Percentiles rank a stretch among this genome's conserved stretches.
Evolutionary conservation across 2,888 invertebrate species (phyloP).

Genomic region (Plagiodera versicolora): DNA sequence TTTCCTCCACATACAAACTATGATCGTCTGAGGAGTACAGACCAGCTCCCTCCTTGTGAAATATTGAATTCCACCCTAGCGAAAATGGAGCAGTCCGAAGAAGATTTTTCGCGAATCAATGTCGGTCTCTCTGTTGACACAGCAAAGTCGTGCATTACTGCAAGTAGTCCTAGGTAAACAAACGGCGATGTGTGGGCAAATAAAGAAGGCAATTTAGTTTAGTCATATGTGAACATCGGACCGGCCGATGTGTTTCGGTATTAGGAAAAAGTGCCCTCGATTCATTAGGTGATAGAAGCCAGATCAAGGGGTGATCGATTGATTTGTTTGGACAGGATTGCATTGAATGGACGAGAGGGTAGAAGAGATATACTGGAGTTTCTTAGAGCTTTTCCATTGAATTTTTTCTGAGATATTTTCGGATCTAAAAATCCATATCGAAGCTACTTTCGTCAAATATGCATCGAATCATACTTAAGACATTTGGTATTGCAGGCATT

Average conservation of each 20-base stretch:
- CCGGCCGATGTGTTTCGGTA: conserved; percentile 28
- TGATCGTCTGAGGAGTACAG: no score
- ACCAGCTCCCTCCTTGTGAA: neutral
- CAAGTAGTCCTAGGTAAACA: conserved; percentile 49
- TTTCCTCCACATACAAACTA: no score
- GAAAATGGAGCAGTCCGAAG: conserved; percentile 1
- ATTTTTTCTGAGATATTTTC: no score
- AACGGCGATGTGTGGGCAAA: conserved; percentile 45
- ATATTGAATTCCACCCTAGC: neutral
- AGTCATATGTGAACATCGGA: conserved; percentile 37
- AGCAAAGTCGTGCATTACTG: conserved; percentile 50
- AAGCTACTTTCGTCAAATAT: no score
- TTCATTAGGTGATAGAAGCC: conserved; percentile 34
- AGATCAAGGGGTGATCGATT: conserved; percentile 23
- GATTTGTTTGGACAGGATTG: conserved; percentile 22
- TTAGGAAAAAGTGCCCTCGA: conserved; percentile 41
- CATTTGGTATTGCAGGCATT: no score
- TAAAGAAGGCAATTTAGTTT: conserved; percentile 44
- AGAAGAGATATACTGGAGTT: neutral
- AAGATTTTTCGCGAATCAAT: conserved; percentile 43
- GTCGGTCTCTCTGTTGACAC: conserved; percentile 46
- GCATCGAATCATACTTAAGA: no score
- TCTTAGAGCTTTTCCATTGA: no score
- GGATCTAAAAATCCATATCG: no score
- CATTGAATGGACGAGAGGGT: neutral